Percentiles rank a stretch among this genome's conserved stretches.
Conservation (phyloP, 1,140 invertebrate species). For the Homarus americanus region DNA sequence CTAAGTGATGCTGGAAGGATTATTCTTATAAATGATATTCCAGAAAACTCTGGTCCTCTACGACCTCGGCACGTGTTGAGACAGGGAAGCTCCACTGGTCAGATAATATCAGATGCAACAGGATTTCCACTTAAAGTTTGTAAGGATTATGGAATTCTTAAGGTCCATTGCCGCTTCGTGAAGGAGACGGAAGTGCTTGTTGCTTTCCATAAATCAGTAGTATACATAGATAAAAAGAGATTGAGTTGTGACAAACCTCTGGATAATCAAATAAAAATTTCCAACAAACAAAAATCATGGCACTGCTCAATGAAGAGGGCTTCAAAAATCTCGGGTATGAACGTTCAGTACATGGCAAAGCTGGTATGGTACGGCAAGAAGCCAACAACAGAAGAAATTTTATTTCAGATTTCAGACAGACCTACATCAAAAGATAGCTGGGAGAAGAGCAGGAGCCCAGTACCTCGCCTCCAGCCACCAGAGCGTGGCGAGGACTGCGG, state of each 20-base stretch:
- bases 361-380: not conserved
- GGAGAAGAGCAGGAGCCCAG: not conserved
- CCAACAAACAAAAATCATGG: not conserved
- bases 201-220: not conserved
- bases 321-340: not conserved
- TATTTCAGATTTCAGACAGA: not conserved
- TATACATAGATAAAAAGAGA: not conserved
- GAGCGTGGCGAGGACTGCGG: not conserved
- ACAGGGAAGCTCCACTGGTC: not conserved
- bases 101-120: not conserved
- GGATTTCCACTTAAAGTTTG: not conserved
- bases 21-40: not conserved
- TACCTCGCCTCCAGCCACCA: no score
- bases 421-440: not conserved
- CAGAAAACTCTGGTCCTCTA: not conserved
- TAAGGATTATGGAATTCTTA: not conserved
- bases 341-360: not conserved
- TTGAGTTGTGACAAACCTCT: not conserved
- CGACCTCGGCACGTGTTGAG: not conserved
- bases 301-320: not conserved
- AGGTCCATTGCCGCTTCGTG: not conserved
- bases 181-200: not conserved
- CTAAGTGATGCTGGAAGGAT: not conserved
- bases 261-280: not conserved
- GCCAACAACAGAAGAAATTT: not conserved